These are phyloP conservation scores for Sinelater perroti DNA, from an alignment of 2,888 invertebrate species.

Conservation along the genomic window DNA sequence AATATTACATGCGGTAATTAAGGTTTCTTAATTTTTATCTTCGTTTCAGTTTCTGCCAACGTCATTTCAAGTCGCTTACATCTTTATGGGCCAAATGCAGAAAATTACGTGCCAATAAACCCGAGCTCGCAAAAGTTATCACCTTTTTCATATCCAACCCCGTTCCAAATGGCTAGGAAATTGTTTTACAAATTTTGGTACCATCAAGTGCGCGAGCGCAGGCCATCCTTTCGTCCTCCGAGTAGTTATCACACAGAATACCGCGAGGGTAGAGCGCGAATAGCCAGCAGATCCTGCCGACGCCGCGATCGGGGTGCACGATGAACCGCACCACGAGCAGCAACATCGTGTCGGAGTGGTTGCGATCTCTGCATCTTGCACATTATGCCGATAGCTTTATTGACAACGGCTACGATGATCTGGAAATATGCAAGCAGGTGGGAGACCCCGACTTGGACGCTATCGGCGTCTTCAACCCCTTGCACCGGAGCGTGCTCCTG, in stretches of 20 bases:
- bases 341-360: constrained; percentile 94
- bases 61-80: too few species aligned
- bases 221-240: constrained; percentile 9
- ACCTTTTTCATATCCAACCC: too few species aligned
- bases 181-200: constrained; percentile 5
- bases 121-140: too few species aligned
- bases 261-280: constrained; percentile 27
- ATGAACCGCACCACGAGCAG: constrained; percentile 57
- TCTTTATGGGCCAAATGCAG: too few species aligned
- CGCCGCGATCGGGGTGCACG: constrained; percentile 28
- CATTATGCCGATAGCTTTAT: constrained; percentile 94
- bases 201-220: constrained; percentile 28
- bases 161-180: background rate
- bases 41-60: too few species aligned
- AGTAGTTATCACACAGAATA: constrained; percentile 29
- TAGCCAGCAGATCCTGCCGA: constrained; percentile 27
- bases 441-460: constrained; percentile 95
- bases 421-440: constrained; percentile 96
- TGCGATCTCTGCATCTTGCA: constrained; percentile 87
- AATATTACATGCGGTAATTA: too few species aligned
- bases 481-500: constrained; percentile 81
- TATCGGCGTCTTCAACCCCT: constrained; percentile 88
- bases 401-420: constrained; percentile 96
- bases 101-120: too few species aligned
- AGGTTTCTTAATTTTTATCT: too few species aligned